These are phyloP conservation scores for Notolepis coatsorum DNA, from an alignment of 2,797 vertebrate species.

Conservation along the genomic window DNA sequence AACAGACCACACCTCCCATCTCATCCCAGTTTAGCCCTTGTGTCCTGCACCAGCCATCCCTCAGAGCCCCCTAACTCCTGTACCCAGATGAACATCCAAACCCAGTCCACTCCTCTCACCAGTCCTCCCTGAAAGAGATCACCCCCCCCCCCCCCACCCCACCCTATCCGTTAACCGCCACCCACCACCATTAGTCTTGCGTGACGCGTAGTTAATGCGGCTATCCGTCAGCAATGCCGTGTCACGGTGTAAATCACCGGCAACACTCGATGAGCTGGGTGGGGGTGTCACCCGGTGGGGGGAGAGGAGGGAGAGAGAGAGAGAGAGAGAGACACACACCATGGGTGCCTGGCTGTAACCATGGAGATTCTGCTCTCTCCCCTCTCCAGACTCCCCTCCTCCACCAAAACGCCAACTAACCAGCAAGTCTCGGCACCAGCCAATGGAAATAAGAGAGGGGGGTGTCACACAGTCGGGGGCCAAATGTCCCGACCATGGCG, in stretches of 20 bases:
- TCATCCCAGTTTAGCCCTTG: conserved; percentile 31
- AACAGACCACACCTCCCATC: conserved; percentile 12
- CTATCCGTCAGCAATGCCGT: conserved; percentile 72
- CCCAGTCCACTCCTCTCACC: conserved; percentile 16
- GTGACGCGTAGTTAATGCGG: conserved; percentile 79
- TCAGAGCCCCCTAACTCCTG: too few species aligned
- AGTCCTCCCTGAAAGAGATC: conserved; percentile 29
- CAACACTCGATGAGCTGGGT: conserved; percentile 79
- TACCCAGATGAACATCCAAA: conserved; percentile 9
- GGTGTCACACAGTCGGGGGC: background rate
- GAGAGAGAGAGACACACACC: conserved; percentile 49
- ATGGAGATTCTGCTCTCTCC: conserved; percentile 78
- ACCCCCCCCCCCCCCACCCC: conserved; percentile 1
- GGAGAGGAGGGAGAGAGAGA: conserved; percentile 14
- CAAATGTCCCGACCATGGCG: too few species aligned
- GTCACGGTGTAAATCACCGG: conserved; percentile 85
- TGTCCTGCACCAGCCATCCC: conserved; percentile 12
- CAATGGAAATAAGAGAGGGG: background rate
- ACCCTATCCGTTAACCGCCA: conserved; percentile 37
- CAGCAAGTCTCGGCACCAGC: background rate
- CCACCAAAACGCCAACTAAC: conserved; percentile 19
- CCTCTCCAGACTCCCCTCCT: conserved; percentile 65
- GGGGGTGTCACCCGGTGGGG: conserved; percentile 69
- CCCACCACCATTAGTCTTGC: conserved; percentile 61
- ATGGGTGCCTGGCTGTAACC: conserved; percentile 78